These are phyloP conservation scores for Sebastolobus alascanus DNA, from an alignment of 2,797 vertebrate genomes.

Conservation along the genomic window DNA sequence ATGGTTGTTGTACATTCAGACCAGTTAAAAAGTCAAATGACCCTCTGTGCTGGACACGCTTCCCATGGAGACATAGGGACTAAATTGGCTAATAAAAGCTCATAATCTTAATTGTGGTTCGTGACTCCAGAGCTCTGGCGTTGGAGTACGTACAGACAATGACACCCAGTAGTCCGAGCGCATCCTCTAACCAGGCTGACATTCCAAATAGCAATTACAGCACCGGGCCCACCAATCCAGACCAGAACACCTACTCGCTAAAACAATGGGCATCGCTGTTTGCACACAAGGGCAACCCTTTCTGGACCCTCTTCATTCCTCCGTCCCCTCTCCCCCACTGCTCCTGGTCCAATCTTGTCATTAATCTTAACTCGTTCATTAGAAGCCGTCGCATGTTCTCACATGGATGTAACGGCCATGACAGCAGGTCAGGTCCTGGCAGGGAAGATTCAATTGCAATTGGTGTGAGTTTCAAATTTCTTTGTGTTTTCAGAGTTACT, in stretches of 20 bases:
- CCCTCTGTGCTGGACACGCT: conserved; percentile 54
- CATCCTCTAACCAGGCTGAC: conserved; percentile 80
- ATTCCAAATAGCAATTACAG: conserved; percentile 86
- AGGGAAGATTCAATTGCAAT: conserved; percentile 7
- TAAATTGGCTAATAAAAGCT: conserved; percentile 80
- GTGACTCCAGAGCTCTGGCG: conserved; percentile 73
- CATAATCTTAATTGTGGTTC: conserved; percentile 78
- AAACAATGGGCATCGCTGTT: conserved; percentile 84
- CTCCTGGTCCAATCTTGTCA: conserved; percentile 79
- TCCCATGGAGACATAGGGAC: conserved; percentile 68
- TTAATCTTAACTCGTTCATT: conserved; percentile 85
- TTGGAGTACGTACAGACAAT: conserved; percentile 79
- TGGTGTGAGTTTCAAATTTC: conserved; percentile 14
- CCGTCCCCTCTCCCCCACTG: conserved; percentile 61
- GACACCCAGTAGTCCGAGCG: conserved; percentile 80
- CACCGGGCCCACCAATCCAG: conserved; percentile 81
- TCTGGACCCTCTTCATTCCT: conserved; percentile 70
- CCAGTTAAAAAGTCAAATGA: conserved; percentile 56
- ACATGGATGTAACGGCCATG: conserved; percentile 71
- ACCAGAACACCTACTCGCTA: conserved; percentile 85
- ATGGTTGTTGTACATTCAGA: conserved; percentile 66
- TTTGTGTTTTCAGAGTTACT: conserved; percentile 28
- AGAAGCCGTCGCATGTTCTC: conserved; percentile 68
- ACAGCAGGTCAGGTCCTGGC: conserved; percentile 49
- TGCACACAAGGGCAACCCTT: conserved; percentile 80